phyloP scores from a whole-genome alignment of 2,888 invertebrate species.

The Diarsia rubi region DNA sequence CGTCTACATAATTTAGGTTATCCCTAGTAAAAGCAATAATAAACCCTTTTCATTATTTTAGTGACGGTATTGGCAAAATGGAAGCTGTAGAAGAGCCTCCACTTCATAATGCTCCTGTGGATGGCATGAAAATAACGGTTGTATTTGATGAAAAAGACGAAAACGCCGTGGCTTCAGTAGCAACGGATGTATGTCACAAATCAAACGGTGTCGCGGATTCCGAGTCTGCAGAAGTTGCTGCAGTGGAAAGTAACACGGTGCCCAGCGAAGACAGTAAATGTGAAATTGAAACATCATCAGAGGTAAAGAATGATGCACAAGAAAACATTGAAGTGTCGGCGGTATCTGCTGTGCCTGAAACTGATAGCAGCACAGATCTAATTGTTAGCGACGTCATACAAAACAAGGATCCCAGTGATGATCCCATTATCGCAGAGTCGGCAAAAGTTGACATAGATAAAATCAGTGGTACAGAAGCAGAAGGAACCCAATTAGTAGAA shows the following conservation, averaged over 20 bases:
- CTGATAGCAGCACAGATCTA: slow-evolving; percentile 37
- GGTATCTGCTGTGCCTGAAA: slow-evolving; percentile 30
- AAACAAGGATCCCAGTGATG: slow-evolving; percentile 12
- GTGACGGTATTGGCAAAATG: slow-evolving; percentile 63
- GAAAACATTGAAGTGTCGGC: slow-evolving; percentile 41
- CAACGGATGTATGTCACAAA: slow-evolving; percentile 80
- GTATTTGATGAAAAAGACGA: slow-evolving; percentile 67
- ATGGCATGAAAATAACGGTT: slow-evolving; percentile 73
- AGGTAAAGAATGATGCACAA: slow-evolving; percentile 32
- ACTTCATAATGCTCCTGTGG: slow-evolving; percentile 68
- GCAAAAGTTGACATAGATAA: slow-evolving; percentile 41
- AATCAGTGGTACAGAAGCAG: slow-evolving; percentile 33
- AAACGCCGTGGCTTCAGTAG: slow-evolving; percentile 66
- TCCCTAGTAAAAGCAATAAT: slow-evolving; percentile 51
- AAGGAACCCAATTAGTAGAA: slow-evolving; percentile 49
- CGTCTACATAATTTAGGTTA: slow-evolving; percentile 66
- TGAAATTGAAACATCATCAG: slow-evolving; percentile 38
- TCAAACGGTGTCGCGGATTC: slow-evolving; percentile 82
- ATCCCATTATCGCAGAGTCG: slow-evolving; percentile 45
- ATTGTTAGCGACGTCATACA: slow-evolving; percentile 30
- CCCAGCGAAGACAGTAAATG: slow-evolving; percentile 48
- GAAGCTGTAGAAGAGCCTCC: slow-evolving; percentile 74
- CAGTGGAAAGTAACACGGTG: slow-evolving; percentile 53
- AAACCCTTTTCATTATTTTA: slow-evolving; percentile 57
- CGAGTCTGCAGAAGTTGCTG: slow-evolving; percentile 61